Conservation (phyloP, 2,113 vertebrate genomes). For the Mormyrus lacerda region DNA sequence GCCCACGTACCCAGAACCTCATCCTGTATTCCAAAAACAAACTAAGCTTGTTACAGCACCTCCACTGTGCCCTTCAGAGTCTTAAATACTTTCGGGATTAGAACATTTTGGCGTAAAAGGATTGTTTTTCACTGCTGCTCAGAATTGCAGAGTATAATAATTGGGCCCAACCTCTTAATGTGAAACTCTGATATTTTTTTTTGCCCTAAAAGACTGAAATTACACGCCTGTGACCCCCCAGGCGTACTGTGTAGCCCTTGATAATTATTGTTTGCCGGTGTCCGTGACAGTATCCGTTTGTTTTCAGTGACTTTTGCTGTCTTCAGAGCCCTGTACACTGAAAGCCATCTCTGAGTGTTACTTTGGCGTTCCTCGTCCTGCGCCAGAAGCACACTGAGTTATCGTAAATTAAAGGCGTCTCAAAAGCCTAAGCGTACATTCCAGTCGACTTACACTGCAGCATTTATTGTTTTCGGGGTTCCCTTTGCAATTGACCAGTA, state of each 20-base stretch:
- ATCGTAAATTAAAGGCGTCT: background rate
- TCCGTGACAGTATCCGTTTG: background rate
- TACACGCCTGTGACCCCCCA: background rate
- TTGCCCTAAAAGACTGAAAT: background rate
- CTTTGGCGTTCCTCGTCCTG: background rate
- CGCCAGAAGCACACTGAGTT: background rate
- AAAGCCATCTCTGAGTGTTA: background rate
- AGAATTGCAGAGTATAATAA: background rate
- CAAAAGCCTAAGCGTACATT: background rate
- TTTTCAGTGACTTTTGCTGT: background rate
- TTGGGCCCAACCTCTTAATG: background rate
- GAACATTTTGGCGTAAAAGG: background rate
- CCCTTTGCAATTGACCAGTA: background rate
- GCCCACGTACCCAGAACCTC: background rate
- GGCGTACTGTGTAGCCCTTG: background rate
- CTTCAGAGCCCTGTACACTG: background rate
- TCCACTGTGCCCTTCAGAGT: background rate
- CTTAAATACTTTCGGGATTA: background rate
- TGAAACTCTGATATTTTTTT: background rate
- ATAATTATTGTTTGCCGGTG: background rate
- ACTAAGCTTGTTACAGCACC: background rate
- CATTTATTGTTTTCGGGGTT: background rate
- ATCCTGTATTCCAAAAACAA: background rate
- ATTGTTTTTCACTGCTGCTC: background rate
- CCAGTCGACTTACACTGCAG: background rate